A percentile compares a stretch with the other conserved stretches of the same genome.
phyloP scores from a whole-genome alignment of 1,140 invertebrate genomes.

The Caenorhabditis remanei region DNA sequence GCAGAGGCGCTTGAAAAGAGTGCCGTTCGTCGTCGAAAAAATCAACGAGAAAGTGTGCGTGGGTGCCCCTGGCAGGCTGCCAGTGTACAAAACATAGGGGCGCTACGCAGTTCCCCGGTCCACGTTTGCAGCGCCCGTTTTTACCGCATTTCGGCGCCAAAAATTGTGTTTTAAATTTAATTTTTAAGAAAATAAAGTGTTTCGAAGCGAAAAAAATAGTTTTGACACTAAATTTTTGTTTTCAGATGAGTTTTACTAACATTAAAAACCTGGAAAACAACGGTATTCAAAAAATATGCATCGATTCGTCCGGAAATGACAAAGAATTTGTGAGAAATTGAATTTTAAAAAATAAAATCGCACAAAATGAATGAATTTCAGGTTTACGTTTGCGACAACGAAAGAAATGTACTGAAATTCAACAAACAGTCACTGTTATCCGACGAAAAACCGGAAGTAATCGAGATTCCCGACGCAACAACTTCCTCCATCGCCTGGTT shows the following conservation, averaged over 20 bases:
- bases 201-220: background rate
- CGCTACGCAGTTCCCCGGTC: constrained; percentile 22
- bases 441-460: background rate
- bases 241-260: constrained; percentile 51
- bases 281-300: constrained; percentile 33
- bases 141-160: constrained; percentile 28
- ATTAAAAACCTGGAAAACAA: constrained; percentile 36
- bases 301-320: background rate
- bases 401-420: constrained; percentile 17
- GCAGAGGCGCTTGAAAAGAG: constrained; percentile 44
- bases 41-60: background rate
- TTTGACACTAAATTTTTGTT: background rate
- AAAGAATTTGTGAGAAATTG: background rate
- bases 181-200: too few relatives aligned
- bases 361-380: background rate
- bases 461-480: constrained; percentile 42
- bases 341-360: too few relatives aligned
- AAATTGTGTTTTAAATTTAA: background rate
- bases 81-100: constrained; percentile 18
- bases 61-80: background rate
- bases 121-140: background rate
- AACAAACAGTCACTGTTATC: background rate
- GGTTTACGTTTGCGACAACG: constrained; percentile 19
- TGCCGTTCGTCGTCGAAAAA: background rate
- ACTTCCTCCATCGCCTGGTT: constrained; percentile 11